These are phyloP conservation scores for Hemithea aestivaria DNA, from an alignment of 2,888 invertebrate species.

Conservation along the genomic window DNA sequence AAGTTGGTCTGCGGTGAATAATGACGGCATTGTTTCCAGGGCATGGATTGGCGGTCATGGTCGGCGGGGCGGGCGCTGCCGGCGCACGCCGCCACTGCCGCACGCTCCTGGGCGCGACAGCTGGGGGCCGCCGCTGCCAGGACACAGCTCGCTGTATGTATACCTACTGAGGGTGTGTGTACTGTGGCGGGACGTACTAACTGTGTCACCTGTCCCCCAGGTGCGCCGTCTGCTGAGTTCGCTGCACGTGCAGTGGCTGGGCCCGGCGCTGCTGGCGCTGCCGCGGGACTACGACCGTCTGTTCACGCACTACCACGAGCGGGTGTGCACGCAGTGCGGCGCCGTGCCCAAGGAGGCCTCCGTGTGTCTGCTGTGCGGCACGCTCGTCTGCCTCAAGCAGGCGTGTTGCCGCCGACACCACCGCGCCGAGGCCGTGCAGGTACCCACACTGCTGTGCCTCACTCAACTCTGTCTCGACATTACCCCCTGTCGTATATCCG, in stretches of 20 bases:
- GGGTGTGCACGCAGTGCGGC: conserved; percentile 92
- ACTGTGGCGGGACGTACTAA: too few species aligned
- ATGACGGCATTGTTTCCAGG: conserved; percentile 17
- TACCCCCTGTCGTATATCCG: too few species aligned
- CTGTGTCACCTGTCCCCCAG: conserved; percentile 34
- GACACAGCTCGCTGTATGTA: conserved; percentile 57
- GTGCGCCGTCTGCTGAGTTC: conserved; percentile 84
- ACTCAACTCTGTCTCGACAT: too few species aligned
- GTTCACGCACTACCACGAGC: conserved; percentile 92
- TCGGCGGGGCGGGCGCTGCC: conserved; percentile 39
- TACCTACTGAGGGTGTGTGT: too few species aligned
- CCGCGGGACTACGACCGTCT: conserved; percentile 94
- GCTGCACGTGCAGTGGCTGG: conserved; percentile 88
- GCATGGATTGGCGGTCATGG: conserved; percentile 45
- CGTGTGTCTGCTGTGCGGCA: conserved; percentile 95
- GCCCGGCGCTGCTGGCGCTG: conserved; percentile 89
- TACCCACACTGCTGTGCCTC: conserved; percentile 10
- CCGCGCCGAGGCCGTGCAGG: conserved; percentile 90
- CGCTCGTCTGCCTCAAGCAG: conserved; percentile 94
- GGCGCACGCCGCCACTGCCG: conserved; percentile 28
- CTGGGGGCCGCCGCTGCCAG: conserved; percentile 49
- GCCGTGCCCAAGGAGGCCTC: conserved; percentile 91
- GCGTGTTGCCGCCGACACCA: conserved; percentile 91
- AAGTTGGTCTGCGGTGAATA: too few species aligned
- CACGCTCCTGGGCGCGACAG: conserved; percentile 50